Evolutionary conservation across 2,797 vertebrate species (phyloP).

Genomic region (Megaceryle alcyon): DNA sequence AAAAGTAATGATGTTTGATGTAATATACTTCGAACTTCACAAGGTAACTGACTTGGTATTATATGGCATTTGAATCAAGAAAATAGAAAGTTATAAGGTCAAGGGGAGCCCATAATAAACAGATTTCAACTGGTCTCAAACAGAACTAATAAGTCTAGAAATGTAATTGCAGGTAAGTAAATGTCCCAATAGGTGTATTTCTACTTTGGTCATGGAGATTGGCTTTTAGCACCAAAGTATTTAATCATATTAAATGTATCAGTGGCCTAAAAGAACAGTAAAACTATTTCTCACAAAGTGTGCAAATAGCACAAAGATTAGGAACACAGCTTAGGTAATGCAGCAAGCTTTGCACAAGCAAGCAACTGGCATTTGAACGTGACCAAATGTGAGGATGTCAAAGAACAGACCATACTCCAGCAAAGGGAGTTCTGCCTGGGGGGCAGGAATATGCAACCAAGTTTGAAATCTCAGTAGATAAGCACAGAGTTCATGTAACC

Average conservation of each 20-base stretch:
- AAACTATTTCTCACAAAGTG: not conserved
- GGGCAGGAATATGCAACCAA: not conserved
- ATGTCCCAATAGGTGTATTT: not conserved
- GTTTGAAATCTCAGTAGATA: not conserved
- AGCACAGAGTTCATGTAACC: not conserved
- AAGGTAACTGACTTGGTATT: not conserved
- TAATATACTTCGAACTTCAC: not conserved
- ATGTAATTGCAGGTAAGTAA: not conserved
- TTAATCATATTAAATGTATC: not conserved
- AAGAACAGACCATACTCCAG: not conserved
- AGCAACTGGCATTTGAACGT: not conserved
- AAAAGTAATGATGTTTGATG: constrained; percentile 19
- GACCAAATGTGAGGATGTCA: not conserved
- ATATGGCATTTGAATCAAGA: constrained; percentile 6
- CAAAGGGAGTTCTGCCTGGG: not conserved
- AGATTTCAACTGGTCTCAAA: not conserved
- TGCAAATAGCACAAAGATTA: not conserved
- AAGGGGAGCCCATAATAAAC: not conserved
- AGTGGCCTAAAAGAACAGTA: not conserved
- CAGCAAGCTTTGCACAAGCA: not conserved
- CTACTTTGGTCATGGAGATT: rapidly evolving
- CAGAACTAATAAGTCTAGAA: not conserved
- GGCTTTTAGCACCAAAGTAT: not conserved
- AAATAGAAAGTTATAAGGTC: not conserved
- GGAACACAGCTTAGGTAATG: not conserved